Evolutionary conservation across 2,113 vertebrate genomes (phyloP), one percentile per base, ranked within the genome.

Genomic region (Petaurus breviceps): DNA sequence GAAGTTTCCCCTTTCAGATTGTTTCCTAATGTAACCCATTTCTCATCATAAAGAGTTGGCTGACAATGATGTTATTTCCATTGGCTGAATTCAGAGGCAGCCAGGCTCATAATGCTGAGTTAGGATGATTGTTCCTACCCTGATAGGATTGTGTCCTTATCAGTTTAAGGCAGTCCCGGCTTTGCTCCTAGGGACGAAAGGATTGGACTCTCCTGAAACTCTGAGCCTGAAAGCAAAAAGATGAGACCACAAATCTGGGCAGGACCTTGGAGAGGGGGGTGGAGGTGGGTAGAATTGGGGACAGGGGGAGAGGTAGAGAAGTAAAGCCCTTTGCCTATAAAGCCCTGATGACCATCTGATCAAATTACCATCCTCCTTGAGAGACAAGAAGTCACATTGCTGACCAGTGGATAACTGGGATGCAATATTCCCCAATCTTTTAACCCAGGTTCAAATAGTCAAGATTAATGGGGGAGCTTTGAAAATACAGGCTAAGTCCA

Each of bases 1-100:
- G 0, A 98, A 98, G 97, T 98, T 97, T 98, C 98, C 97, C 94
- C 92, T 95, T 98, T 98, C 97, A 97, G 97, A 98, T 96, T 98
- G 97, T 98, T 99, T 98, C 97, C 96, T 99, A 98, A 98, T 98
- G 96, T 96, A 97, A 94, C 94, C 97, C 97, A 98, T 98, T 98
- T 98, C 98, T 99, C 98, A 98, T 98, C 97, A 98, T 98, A 98
- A 98, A 97, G 96, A 97, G 93, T 97, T 49, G 92, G 93, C 95
- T 98, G 98, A 98, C 98, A 99, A 98, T 98, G 97, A 98, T 98
- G 97, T 98, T 50, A 98, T 99, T 98, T 98, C 98, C 98, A 98
- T 97, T 97, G 97, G 98, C 98, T 98, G 98, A 97, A 98, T 97
- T 95, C 98, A 94, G 93, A 98, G 97, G 97, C 95, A 97, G 94